Conservation (phyloP, 2,888 invertebrate genomes). For the Pherbina coryleti region DNA sequence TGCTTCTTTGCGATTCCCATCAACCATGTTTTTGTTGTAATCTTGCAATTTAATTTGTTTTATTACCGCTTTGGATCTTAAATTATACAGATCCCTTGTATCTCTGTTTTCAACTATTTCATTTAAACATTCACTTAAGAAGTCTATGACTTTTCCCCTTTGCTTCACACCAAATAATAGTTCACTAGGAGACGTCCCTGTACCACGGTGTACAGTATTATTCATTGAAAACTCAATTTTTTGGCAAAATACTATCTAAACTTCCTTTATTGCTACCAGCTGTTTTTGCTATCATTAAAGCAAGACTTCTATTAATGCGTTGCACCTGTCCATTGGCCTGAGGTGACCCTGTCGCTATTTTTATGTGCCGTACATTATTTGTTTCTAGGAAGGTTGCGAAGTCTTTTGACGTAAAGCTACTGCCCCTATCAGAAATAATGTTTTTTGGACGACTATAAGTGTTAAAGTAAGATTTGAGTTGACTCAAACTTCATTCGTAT, state of each 20-base stretch:
- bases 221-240: background rate
- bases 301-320: background rate
- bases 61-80: too few relatives aligned
- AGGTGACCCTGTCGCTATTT: background rate
- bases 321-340: background rate
- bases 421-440: background rate
- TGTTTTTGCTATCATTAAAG: background rate
- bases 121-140: background rate
- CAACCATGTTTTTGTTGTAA: too few relatives aligned
- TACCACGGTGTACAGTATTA: background rate
- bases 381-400: background rate
- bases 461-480: background rate
- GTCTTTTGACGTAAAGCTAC: background rate
- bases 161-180: background rate
- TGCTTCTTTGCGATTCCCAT: too few relatives aligned
- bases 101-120: too few relatives aligned
- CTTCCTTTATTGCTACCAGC: background rate
- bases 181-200: background rate
- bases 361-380: background rate
- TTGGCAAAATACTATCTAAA: background rate
- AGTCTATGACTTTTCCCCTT: background rate
- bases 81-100: too few relatives aligned
- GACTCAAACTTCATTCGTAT: slow-evolving; percentile 35
- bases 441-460: background rate
- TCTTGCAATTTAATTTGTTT: too few relatives aligned